Evolutionary conservation across 2,113 vertebrate genomes (phyloP).

Genomic region (Zonotrichia leucophrys): DNA sequence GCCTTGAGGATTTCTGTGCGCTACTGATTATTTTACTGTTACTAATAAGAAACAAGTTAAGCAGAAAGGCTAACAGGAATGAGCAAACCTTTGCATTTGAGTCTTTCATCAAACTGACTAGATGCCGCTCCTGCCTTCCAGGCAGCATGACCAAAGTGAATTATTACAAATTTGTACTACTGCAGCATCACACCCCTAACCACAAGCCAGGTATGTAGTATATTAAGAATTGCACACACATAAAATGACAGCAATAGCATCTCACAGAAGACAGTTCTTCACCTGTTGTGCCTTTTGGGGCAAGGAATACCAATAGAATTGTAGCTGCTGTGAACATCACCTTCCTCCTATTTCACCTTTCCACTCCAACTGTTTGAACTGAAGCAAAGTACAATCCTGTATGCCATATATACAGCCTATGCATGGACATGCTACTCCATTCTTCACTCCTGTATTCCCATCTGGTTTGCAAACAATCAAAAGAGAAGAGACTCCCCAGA

Average conservation of each 20-base stretch:
- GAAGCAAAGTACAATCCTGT: not conserved
- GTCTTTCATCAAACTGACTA: not conserved
- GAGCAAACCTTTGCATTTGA: not conserved
- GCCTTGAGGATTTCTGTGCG: not conserved
- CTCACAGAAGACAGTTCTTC: not conserved
- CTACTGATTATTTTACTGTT: not conserved
- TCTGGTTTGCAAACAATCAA: not conserved
- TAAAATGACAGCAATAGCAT: not conserved
- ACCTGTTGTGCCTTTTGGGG: not conserved
- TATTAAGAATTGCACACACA: not conserved
- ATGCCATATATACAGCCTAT: not conserved
- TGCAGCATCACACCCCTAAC: not conserved
- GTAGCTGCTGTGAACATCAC: not conserved
- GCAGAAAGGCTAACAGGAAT: not conserved
- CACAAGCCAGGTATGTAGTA: not conserved
- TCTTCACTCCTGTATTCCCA: not conserved
- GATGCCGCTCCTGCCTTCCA: not conserved
- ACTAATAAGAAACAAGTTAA: not conserved
- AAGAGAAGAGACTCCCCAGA: not conserved
- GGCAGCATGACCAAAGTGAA: not conserved
- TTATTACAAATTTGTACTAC: not conserved
- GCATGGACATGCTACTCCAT: not conserved
- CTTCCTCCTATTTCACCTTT: not conserved
- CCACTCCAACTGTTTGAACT: not conserved
- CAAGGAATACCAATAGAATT: not conserved